Base-by-base conservation (phyloP, 2,797 vertebrate genomes). In the Phrynocephalus vlangalii region DNA sequence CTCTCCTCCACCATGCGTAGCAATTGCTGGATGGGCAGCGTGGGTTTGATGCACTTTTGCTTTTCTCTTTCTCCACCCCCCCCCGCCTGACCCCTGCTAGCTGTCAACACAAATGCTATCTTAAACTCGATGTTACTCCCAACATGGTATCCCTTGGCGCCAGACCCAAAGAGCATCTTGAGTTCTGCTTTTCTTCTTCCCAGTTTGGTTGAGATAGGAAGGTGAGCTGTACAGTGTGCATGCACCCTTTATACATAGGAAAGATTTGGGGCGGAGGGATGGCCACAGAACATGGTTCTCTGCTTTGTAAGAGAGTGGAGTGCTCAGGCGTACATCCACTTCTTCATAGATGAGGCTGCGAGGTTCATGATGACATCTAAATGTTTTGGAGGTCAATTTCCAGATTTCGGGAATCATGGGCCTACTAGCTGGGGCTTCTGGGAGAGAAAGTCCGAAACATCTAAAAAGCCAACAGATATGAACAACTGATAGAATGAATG, bases 1-100 rank as follows among this genome's bases (percentile, higher is more conserved):
- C 72, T 89, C 72, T 33, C 18, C 8, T 9, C 44, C 72, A 70
- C 73, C 26, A 70, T 52, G 3, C 30, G 71, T 72, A 82, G 0
- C 0, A 73, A 91, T 85, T 87, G 78, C 48, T n/a, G 79, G 92
- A 88, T 82, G 84, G 86, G 44, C 44, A 16, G 60, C 33, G 78
- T 89, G 33, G 24, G 67, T n/a, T 44, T 72, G 30, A 76, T 83
- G 13, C 11, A 52, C 6, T n/a, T 82, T n/a, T 48, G 3, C 67
- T 50, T 76, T 66, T 28, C 26, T 3, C 38, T 44, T 75, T 80
- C 3, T 33, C 60, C 60, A 33, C 60, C 52, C 52, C 52, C 52
- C 52, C 52, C 52, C 52, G 8, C 52, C 52, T 56, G 5, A 9
- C 11, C 11, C 11, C 77, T 9, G 11, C 7, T 38, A 63, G 56